These are phyloP conservation scores for Rhinoderma darwinii DNA, from an alignment of 2,113 vertebrate species.

Conservation along the genomic window DNA sequence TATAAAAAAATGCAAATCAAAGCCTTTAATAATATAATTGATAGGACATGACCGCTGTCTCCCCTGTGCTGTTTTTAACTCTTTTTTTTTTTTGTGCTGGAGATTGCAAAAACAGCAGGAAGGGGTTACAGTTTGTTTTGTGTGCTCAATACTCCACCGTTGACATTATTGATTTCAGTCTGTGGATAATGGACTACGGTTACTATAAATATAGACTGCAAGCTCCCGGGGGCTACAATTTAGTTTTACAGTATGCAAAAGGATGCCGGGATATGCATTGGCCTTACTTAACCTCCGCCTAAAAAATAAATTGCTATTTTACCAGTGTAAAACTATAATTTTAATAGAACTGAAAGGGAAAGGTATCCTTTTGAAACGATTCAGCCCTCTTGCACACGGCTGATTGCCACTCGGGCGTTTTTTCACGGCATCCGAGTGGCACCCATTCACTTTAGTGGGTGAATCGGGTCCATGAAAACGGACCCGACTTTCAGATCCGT, in stretches of 20 bases:
- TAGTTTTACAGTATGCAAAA: neutral
- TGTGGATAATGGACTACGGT: slow-evolving; percentile 37
- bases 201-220: slow-evolving; percentile 41
- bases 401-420: too few relatives aligned
- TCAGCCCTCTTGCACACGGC: too few relatives aligned
- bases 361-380: neutral
- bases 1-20: too few relatives aligned
- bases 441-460: too few relatives aligned
- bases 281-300: slow-evolving; percentile 21
- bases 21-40: neutral
- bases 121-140: neutral
- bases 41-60: too few relatives aligned
- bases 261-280: neutral
- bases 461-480: too few relatives aligned
- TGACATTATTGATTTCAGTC: slow-evolving; percentile 33
- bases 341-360: too few relatives aligned
- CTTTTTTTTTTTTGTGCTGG: slow-evolving; percentile 26
- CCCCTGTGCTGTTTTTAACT: too few relatives aligned
- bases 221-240: neutral
- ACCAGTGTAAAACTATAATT: too few relatives aligned
- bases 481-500: too few relatives aligned
- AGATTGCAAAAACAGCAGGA: neutral
- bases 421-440: too few relatives aligned
- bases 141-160: neutral
- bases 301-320: neutral